These are phyloP conservation scores for Lepus americanus DNA, from an alignment of 2,113 vertebrate genomes.

Conservation along the genomic window DNA sequence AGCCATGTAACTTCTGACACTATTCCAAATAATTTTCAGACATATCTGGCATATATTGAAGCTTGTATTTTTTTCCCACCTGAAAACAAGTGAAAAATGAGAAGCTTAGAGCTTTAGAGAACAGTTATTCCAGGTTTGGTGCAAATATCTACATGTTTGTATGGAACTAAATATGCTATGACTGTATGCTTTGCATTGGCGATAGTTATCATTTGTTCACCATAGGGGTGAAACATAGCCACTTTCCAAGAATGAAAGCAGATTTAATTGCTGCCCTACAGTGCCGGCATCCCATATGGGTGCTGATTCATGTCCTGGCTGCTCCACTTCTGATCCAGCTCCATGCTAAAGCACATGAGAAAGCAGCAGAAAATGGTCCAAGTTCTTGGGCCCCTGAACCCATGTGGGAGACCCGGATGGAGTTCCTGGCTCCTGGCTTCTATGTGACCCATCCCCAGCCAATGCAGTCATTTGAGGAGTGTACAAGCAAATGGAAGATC, in stretches of 20 bases:
- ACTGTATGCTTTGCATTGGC: not conserved
- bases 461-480: too few relatives aligned
- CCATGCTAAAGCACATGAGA: too few relatives aligned
- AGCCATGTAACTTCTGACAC: not conserved
- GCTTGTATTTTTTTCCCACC: not conserved
- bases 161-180: not conserved
- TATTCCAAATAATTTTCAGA: not conserved
- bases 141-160: not conserved
- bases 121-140: not conserved
- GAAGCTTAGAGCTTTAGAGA: not conserved
- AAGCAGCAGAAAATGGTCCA: too few relatives aligned
- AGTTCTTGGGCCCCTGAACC: too few relatives aligned
- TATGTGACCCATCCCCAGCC: too few relatives aligned
- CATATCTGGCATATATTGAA: not conserved
- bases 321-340: too few relatives aligned
- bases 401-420: too few relatives aligned
- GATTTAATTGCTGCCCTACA: too few relatives aligned
- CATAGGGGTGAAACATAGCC: not conserved
- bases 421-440: too few relatives aligned
- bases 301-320: too few relatives aligned
- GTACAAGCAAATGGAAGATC: too few relatives aligned
- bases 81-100: not conserved
- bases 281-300: too few relatives aligned
- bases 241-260: not conserved
- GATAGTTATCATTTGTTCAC: not conserved